Evolutionary conservation across 2,113 vertebrate species (phyloP).

Genomic region (Varanus salvator): DNA sequence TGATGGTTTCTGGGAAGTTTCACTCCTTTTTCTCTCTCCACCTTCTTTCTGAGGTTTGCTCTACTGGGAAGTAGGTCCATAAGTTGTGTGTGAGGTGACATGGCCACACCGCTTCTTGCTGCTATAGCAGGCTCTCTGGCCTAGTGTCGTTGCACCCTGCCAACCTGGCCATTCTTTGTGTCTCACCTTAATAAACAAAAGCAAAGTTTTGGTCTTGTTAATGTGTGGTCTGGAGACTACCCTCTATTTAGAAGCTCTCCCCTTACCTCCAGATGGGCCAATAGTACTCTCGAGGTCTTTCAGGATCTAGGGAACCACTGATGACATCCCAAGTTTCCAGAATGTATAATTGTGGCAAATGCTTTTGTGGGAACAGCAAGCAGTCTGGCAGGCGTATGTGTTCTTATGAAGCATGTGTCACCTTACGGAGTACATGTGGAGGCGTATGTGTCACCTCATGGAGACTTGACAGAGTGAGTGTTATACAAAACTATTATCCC

Average conservation of each 20-base stretch:
- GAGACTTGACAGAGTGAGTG: neutral
- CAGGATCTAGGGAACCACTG: neutral
- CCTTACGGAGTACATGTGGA: neutral
- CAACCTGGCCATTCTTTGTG: neutral
- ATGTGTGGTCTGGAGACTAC: neutral
- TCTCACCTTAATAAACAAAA: neutral
- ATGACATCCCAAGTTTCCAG: neutral
- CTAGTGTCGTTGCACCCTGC: neutral
- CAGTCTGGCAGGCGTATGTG: neutral
- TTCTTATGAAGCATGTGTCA: too few species aligned
- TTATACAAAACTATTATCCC: neutral
- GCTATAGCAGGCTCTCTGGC: neutral
- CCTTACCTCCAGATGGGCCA: neutral
- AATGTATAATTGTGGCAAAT: neutral
- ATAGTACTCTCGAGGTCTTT: neutral
- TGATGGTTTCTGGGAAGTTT: neutral
- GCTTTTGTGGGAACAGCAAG: neutral
- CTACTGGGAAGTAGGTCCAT: neutral
- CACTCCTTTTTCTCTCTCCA: neutral
- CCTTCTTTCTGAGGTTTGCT: neutral
- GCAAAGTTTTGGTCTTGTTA: neutral
- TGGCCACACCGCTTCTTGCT: neutral
- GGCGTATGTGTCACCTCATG: too few species aligned
- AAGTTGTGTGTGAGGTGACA: neutral
- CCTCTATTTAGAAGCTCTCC: neutral